Evolutionary conservation across 2,113 vertebrate genomes (phyloP).

Genomic region (human): DNA sequence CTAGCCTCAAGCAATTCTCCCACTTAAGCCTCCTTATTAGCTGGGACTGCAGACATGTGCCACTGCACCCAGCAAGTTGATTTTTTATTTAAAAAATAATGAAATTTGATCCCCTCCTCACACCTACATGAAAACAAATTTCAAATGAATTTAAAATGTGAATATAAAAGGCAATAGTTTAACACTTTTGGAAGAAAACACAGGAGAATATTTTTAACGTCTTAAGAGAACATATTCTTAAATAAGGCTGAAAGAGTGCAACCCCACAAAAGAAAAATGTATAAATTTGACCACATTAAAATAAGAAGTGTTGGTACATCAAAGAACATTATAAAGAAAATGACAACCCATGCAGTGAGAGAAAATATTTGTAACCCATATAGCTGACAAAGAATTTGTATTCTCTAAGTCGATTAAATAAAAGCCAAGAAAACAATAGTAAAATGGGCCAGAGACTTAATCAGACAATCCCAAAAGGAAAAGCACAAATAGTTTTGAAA

Average conservation of each 20-base stretch:
- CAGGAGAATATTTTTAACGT: background rate
- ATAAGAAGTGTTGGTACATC: background rate
- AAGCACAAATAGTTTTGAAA: background rate
- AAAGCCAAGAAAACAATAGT: background rate
- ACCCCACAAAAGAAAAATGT: background rate
- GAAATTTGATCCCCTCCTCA: background rate
- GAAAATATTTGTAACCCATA: background rate
- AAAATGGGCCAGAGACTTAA: background rate
- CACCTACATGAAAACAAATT: background rate
- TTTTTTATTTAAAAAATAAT: background rate
- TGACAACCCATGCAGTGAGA: background rate
- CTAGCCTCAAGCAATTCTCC: no score
- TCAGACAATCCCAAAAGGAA: background rate
- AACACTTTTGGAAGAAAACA: background rate
- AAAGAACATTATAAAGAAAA: constrained; percentile 7
- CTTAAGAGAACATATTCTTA: background rate
- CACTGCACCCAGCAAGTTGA: background rate
- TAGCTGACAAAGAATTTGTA: background rate
- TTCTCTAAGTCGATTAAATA: background rate
- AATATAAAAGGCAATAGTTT: background rate
- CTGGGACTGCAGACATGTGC: no score
- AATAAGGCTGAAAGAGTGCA: background rate
- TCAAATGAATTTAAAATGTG: background rate
- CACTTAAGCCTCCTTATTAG: no score
- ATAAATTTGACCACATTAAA: background rate